Evolutionary conservation across 2,113 vertebrate species (phyloP), one percentile per base, ranked within the genome.

Genomic region (Orthonyx spaldingii): DNA sequence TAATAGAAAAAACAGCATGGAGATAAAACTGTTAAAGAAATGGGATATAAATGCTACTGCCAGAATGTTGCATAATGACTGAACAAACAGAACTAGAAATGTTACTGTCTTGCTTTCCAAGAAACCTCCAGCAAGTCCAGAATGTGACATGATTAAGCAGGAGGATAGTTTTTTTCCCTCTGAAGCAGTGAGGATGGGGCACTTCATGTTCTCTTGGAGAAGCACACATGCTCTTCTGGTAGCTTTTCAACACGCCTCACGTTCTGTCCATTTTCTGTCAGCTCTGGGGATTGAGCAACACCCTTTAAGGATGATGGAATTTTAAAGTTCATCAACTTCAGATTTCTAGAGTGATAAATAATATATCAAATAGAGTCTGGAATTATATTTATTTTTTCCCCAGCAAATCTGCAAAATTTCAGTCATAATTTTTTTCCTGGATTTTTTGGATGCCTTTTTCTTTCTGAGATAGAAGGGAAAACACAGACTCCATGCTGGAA

Each of bases 21-120:
- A 70, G 50, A 59, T 32, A 88, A 74, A 93, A 87, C 80, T 50
- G 50, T 47, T 80, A 72, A 95, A 77, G 71, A 88, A 96, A 84
- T 71, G 39, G 39, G 6, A 84, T 74, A 74, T n/a, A 88, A 86
- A 70, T 1, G 3, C 17, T 66, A 8, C 42, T 94, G 85, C 88
- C 92, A 94, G 33, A 84, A 92, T 64, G 53, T 94, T 96, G 85
- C 47, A 56, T 93, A 95, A 93, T 64, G 37, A 42, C 69, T 3
- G 87, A 83, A 94, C 75, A 96, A 94, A 88, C 33, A 84, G 79
- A 89, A 70, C 68, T 56, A 75, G 64, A 90, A 93, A 72, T 37
- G 22, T 55, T 94, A 59, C 46, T 44, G 26, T 90, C 35, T 86
- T 78, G 37, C 83, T 97, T 92, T 95, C 92, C 87, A 96, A 87